phyloP scores from a whole-genome alignment of 2,113 vertebrate genomes.

The Meriones unguiculatus region DNA sequence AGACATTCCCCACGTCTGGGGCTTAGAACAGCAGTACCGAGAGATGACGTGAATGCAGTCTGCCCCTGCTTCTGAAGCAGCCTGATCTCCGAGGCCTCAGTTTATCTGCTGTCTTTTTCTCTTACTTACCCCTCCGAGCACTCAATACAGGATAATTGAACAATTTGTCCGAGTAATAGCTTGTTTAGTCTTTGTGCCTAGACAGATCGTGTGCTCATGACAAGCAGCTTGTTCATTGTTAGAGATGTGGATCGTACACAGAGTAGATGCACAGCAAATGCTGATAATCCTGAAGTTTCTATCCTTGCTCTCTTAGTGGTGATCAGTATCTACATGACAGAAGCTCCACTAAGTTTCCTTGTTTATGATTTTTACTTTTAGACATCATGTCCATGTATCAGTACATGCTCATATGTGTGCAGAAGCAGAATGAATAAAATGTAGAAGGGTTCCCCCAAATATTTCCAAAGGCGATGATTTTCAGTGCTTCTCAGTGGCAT shows the following conservation, averaged over 20 bases:
- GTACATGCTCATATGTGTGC: background rate
- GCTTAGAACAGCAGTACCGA: background rate
- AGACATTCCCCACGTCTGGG: background rate
- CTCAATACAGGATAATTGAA: background rate
- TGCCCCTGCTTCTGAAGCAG: constrained; percentile 35
- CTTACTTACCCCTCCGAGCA: background rate
- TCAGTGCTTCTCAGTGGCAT: background rate
- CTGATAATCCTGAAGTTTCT: background rate
- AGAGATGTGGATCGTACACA: background rate
- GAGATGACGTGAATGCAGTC: background rate
- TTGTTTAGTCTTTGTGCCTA: constrained; percentile 24
- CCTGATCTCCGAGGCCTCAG: background rate
- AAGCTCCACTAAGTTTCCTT: background rate
- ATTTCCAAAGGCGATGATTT: constrained; percentile 42
- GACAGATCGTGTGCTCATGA: background rate
- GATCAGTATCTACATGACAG: background rate
- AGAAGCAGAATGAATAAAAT: constrained; percentile 27
- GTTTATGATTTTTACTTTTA: constrained; percentile 4
- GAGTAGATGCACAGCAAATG: background rate
- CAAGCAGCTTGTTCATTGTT: background rate
- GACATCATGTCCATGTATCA: background rate
- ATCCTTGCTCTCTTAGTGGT: background rate
- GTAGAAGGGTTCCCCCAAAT: background rate
- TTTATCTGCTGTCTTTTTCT: background rate
- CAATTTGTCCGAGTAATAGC: constrained; percentile 42